These are phyloP conservation scores for Trichonephila clavipes DNA, from an alignment of 1,140 invertebrate species.

Conservation along the genomic window DNA sequence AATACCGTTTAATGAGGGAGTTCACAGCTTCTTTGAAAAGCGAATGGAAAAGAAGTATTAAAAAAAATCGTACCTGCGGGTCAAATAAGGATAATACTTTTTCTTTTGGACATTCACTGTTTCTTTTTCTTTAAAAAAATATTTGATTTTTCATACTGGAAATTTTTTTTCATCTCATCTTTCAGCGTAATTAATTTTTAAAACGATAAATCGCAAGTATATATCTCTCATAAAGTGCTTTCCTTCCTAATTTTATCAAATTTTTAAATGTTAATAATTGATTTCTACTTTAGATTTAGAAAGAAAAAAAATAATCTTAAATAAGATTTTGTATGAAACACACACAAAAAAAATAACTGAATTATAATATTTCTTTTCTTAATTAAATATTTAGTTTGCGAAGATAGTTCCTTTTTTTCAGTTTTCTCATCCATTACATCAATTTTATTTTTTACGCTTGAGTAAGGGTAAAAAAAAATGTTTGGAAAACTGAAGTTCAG, in stretches of 20 bases:
- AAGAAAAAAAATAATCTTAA: background rate
- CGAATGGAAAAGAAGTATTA: background rate
- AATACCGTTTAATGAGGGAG: background rate
- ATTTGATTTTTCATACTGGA: background rate
- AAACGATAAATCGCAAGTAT: background rate
- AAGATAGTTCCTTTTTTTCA: background rate
- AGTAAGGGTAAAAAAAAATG: too few relatives aligned
- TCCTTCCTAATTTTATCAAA: background rate
- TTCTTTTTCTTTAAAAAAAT: background rate
- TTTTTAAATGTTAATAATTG: conserved; percentile 15
- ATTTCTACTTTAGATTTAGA: background rate
- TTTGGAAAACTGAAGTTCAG: too few relatives aligned
- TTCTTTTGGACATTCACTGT: background rate
- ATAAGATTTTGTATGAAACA: background rate
- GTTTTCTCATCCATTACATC: background rate
- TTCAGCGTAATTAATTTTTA: background rate
- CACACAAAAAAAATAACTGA: background rate
- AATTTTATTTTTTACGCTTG: too few relatives aligned
- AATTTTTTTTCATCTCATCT: background rate
- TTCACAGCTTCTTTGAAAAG: background rate
- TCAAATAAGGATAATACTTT: background rate
- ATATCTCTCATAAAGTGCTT: background rate
- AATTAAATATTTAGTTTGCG: background rate
- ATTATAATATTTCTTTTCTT: background rate
- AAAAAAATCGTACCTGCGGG: background rate